phyloP scores from a whole-genome alignment of 2,888 invertebrate genomes.

The Microctonus brassicae region DNA sequence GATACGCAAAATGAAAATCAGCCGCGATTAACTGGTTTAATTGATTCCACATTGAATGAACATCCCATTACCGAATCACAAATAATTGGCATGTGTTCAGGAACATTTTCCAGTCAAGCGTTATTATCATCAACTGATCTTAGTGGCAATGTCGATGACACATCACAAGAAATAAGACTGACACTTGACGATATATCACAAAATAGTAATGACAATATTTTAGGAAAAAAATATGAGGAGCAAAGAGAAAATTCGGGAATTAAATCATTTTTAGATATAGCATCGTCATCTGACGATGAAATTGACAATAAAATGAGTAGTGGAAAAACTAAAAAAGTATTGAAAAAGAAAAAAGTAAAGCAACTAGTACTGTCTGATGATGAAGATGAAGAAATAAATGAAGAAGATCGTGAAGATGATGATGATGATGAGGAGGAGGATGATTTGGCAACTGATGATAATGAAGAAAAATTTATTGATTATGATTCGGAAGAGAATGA shows the following conservation, averaged over 20 bases:
- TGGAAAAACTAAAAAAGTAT: conserved; percentile 57
- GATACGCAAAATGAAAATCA: conserved; percentile 5
- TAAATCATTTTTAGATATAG: conserved; percentile 48
- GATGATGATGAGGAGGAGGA: conserved; percentile 62
- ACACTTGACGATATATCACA: conserved; percentile 57
- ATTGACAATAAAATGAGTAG: conserved; percentile 51
- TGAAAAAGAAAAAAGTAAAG: conserved; percentile 49
- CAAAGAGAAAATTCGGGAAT: conserved; percentile 57
- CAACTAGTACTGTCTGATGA: conserved; percentile 62
- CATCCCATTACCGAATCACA: conserved; percentile 54
- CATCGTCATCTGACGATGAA: conserved; percentile 64
- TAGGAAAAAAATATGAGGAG: conserved; percentile 56
- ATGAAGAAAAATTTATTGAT: conserved; percentile 72
- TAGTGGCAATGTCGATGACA: conserved; percentile 46
- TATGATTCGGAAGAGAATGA: conserved; percentile 92
- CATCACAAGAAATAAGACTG: conserved; percentile 53
- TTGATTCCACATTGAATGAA: conserved; percentile 25
- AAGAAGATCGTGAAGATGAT: conserved; percentile 52
- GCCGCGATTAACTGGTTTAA: conserved; percentile 22
- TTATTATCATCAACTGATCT: conserved; percentile 38
- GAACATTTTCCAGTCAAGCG: conserved; percentile 71
- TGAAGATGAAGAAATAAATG: conserved; percentile 49
- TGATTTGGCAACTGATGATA: conserved; percentile 43
- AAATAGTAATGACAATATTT: conserved; percentile 37
- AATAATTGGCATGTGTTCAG: conserved; percentile 71